Conservation (phyloP, 2,113 vertebrate genomes). For the Pomatorhinus ruficollis region DNA sequence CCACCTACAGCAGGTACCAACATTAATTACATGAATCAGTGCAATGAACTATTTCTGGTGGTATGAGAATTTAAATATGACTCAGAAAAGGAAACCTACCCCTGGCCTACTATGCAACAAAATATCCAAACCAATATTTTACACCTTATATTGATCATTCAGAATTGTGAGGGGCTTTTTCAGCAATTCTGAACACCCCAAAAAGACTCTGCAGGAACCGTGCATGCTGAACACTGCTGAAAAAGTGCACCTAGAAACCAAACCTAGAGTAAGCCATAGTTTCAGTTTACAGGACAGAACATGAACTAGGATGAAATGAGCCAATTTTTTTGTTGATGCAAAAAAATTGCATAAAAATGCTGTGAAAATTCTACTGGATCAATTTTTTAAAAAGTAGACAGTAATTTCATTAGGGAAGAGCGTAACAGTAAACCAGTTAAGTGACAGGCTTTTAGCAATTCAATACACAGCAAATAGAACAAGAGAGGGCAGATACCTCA, state of each 20-base stretch:
- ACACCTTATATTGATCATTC: neutral
- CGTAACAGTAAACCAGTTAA: neutral
- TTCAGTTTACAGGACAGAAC: neutral
- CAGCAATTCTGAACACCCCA: neutral
- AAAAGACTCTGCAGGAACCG: neutral
- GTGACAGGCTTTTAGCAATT: neutral
- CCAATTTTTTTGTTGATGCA: neutral
- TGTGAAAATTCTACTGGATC: neutral
- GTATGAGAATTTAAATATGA: neutral
- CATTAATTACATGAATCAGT: neutral
- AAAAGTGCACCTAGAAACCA: neutral
- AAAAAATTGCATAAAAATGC: neutral
- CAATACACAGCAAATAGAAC: slow-evolving; percentile 20
- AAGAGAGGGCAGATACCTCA: neutral
- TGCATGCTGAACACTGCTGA: neutral
- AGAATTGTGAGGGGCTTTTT: neutral
- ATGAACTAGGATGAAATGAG: neutral
- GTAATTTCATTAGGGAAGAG: neutral
- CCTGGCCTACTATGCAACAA: neutral
- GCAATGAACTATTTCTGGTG: neutral
- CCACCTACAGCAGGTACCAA: neutral
- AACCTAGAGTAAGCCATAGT: neutral
- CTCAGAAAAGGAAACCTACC: neutral
- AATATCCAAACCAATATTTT: neutral
- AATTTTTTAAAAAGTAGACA: neutral